Conservation (phyloP, 1,140 invertebrate species). For the Phymastichus coffea region DNA sequence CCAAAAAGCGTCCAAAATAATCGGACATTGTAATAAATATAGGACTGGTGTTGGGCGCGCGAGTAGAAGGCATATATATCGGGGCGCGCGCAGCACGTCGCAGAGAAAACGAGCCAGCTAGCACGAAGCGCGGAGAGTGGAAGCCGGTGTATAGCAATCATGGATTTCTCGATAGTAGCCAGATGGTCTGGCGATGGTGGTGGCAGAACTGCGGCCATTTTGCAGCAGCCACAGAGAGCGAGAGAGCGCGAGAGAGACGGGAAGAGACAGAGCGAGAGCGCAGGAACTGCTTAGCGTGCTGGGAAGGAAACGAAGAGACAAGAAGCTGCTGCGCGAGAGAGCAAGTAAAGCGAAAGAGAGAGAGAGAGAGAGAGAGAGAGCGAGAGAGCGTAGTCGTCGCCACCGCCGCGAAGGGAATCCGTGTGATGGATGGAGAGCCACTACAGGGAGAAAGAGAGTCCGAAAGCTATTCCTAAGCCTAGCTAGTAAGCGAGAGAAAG, state of each 20-base stretch:
- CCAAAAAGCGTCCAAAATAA: constrained; percentile 24
- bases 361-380: no score
- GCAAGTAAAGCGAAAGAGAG: no score
- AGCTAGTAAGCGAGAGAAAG: constrained; percentile 4
- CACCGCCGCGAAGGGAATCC: constrained; percentile 13
- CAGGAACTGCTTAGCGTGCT: constrained; percentile 28
- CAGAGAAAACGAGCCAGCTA: no score
- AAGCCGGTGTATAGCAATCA: constrained; percentile 24
- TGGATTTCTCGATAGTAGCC: constrained; percentile 28
- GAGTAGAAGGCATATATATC: background rate
- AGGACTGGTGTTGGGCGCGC: background rate
- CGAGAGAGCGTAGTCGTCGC: no score
- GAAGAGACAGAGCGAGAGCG: constrained; percentile 21
- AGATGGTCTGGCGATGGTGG: constrained; percentile 25
- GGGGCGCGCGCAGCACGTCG: no score
- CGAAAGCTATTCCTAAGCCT: constrained; percentile 13
- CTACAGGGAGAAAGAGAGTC: constrained; percentile 24
- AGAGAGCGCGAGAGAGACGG: background rate
- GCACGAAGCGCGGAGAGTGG: background rate
- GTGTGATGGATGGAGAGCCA: constrained; percentile 26
- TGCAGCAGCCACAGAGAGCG: constrained; percentile 3
- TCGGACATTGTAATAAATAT: constrained; percentile 13
- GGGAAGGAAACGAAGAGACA: constrained; percentile 27
- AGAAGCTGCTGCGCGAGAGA: constrained; percentile 1
- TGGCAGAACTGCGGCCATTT: constrained; percentile 24